Evolutionary conservation across 2,888 invertebrate species (phyloP), one percentile per base, ranked within the genome.

Genomic region (Sinodicranocentrus sp.): DNA sequence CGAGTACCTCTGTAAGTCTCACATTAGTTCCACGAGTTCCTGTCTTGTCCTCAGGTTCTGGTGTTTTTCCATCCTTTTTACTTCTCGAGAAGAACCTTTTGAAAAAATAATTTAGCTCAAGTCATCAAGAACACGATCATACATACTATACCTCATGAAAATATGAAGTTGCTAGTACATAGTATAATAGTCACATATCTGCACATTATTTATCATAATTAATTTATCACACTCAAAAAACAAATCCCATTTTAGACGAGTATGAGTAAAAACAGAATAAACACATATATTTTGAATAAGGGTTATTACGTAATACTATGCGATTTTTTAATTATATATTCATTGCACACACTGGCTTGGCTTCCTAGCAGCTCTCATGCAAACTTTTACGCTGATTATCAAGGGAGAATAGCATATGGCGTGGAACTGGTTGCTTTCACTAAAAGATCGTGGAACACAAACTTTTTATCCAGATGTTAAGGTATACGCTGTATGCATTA

Each of bases 1-100:
- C 6, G 23, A 1, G 15, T 61, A 87, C 89, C 85, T 88, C 87
- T 25, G 89, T 88, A 21, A 89, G 85, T 48, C 89, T 86, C 43
- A 89, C 88, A 33, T 82, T 82, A n/a, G 82, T 75, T 13, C 80
- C 73, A 0, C 82, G 43, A 15, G 82, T 75, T 33, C 82, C 82
- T 5, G 68, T 17, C 43, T 82, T 82, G 39, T 82, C 82, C n/a
- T 88, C 88, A 1, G 88, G 88, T 28, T 89, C 89, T 3, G 89
- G 89, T 10, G 86, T 72, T 72, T 85, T 68, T 54, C 85, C 63
- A 57, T 87, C 76, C 78, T 85, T 84, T 71, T 88, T 89, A 21
- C 84, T 67, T 23, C 88, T 73, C 1, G 87, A 82, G 82, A 88
- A 89, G 70, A 88, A 89, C 78, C 89, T 88, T 73, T 17, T 54